Evolutionary conservation across 2,797 vertebrate species (phyloP).

Genomic region (Erethizon dorsatum): DNA sequence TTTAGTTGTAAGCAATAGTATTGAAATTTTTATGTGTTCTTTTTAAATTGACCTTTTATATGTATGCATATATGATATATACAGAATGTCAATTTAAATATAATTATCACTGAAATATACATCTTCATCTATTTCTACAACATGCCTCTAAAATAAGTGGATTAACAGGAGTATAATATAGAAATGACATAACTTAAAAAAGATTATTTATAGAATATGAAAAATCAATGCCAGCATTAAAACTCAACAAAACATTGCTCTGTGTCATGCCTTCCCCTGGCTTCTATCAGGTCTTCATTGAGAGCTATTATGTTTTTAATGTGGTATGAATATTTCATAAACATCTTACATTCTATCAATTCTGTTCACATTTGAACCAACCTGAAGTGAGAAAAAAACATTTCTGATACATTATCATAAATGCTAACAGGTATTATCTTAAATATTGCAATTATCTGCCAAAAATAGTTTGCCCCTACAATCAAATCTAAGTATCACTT

Average conservation of each 20-base stretch:
- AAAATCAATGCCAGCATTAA: conserved; percentile 8
- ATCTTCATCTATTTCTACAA: not conserved
- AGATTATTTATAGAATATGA: conserved; percentile 11
- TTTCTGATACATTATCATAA: conserved; percentile 12
- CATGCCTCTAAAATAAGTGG: not conserved
- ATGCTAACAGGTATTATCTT: conserved; percentile 43
- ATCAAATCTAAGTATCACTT: conserved; percentile 12
- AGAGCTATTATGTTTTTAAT: conserved; percentile 46
- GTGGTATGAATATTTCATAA: not conserved
- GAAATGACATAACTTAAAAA: not conserved
- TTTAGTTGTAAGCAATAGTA: not conserved
- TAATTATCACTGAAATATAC: not conserved
- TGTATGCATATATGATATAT: not conserved
- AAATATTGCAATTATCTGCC: conserved; percentile 32
- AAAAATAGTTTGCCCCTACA: not conserved
- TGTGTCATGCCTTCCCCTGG: not conserved
- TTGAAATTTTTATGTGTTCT: not conserved
- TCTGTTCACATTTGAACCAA: conserved; percentile 51
- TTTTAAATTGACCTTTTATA: not conserved
- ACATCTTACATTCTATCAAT: conserved; percentile 37
- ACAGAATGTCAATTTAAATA: not conserved
- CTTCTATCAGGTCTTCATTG: not conserved
- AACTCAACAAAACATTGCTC: not conserved
- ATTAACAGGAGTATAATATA: not conserved
- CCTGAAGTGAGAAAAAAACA: not conserved